phyloP scores from a whole-genome alignment of 2,888 invertebrate genomes.

The Elmis aenea region DNA sequence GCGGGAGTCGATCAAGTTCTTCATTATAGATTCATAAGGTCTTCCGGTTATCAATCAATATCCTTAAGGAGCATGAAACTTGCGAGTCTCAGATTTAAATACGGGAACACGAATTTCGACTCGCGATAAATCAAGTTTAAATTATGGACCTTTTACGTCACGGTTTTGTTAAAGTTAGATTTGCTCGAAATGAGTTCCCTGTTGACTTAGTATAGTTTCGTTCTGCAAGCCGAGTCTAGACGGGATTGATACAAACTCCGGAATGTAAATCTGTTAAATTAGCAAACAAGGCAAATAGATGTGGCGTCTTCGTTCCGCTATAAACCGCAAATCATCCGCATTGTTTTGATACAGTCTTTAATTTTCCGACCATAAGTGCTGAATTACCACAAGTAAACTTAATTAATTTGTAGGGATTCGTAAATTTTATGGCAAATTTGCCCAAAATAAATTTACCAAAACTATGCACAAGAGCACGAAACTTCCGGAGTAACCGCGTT shows the following conservation, averaged over 20 bases:
- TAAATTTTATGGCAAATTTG: too few species aligned
- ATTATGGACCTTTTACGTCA: slow-evolving; percentile 15
- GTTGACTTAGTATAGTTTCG: slow-evolving; percentile 20
- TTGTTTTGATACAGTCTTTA: slow-evolving; percentile 10
- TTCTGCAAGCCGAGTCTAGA: slow-evolving; percentile 20
- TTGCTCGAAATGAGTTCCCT: slow-evolving; percentile 19
- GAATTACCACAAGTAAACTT: too few species aligned
- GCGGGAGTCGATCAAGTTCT: slow-evolving; percentile 7
- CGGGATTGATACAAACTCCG: slow-evolving; percentile 27
- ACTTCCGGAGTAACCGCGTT: too few species aligned
- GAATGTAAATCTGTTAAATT: slow-evolving; percentile 32
- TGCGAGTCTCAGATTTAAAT: slow-evolving; percentile 14
- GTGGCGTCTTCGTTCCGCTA: slow-evolving; percentile 16
- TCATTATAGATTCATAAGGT: slow-evolving; percentile 15
- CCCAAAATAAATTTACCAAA: too few species aligned
- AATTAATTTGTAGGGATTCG: too few species aligned
- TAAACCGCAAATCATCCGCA: slow-evolving; percentile 8
- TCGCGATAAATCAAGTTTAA: slow-evolving; percentile 15
- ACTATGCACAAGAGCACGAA: too few species aligned
- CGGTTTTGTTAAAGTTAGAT: slow-evolving; percentile 16
- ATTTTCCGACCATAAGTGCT: too few species aligned
- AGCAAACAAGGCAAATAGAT: slow-evolving; percentile 31
- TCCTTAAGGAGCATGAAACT: slow-evolving; percentile 10
- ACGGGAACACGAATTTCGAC: slow-evolving; percentile 10
- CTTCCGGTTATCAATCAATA: slow-evolving; percentile 15